Conservation (phyloP, 2,797 vertebrate species). For the Apogon talboti region DNA sequence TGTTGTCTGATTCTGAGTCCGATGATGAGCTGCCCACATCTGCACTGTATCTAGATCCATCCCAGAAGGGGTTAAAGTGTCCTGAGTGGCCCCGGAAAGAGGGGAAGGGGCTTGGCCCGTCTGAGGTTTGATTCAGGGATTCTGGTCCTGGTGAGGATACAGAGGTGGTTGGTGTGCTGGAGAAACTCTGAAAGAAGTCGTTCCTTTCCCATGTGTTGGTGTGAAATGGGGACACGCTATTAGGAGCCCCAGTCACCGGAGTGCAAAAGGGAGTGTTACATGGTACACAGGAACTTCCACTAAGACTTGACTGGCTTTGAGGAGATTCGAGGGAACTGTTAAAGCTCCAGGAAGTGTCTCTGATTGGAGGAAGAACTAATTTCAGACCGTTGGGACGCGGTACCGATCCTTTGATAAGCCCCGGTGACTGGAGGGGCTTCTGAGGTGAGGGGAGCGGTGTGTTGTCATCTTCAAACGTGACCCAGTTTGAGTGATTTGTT, state of each 20-base stretch:
- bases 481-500: conserved; percentile 94
- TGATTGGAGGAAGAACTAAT: conserved; percentile 85
- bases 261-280: conserved; percentile 92
- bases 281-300: conserved; percentile 88
- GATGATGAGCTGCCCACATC: conserved; percentile 79
- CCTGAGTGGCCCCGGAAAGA: conserved; percentile 85
- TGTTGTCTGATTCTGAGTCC: conserved; percentile 78
- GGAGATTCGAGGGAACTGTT: conserved; percentile 88
- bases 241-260: conserved; percentile 87
- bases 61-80: conserved; percentile 94
- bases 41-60: conserved; percentile 73
- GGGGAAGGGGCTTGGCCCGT: conserved; percentile 75
- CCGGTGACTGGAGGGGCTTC: conserved; percentile 76
- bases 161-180: conserved; percentile 67
- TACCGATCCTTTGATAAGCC: conserved; percentile 77
- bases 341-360: conserved; percentile 85
- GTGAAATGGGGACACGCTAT: conserved; percentile 78
- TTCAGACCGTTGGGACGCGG: conserved; percentile 92
- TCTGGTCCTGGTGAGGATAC: conserved; percentile 64
- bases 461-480: conserved; percentile 96
- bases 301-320: conserved; percentile 82
- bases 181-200: conserved; percentile 64
- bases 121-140: conserved; percentile 56
- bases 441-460: conserved; percentile 84
- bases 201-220: conserved; percentile 79